Conservation (phyloP, 2,888 invertebrate species). For the Harpalus rubripes region DNA sequence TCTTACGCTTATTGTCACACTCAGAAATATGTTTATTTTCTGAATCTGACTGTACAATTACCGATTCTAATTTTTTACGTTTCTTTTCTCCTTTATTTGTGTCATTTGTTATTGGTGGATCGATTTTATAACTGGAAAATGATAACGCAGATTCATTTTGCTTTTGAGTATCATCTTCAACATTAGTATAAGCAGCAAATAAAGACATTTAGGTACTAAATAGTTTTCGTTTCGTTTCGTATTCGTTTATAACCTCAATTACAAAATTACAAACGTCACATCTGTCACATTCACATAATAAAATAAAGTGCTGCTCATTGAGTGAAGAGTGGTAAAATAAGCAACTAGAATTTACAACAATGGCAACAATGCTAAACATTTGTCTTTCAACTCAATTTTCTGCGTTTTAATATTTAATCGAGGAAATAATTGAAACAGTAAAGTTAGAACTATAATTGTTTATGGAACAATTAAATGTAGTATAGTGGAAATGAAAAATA, state of each 20-base stretch:
- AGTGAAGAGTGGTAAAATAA: background rate
- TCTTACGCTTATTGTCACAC: slow-evolving; percentile 64
- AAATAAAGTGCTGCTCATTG: background rate
- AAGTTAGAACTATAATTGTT: background rate
- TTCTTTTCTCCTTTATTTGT: slow-evolving; percentile 57
- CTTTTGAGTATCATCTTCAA: slow-evolving; percentile 64
- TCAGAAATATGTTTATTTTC: slow-evolving; percentile 43
- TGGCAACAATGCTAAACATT: background rate
- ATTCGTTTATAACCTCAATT: slow-evolving; percentile 32
- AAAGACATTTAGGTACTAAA: slow-evolving; percentile 75
- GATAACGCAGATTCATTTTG: slow-evolving; percentile 66
- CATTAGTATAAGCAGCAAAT: slow-evolving; percentile 77
- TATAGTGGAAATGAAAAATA: background rate
- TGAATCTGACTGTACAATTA: background rate
- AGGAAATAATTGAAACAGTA: no score
- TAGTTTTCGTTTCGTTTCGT: slow-evolving; percentile 15
- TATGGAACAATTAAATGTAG: background rate
- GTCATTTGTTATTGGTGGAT: slow-evolving; percentile 68
- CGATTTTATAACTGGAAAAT: slow-evolving; percentile 77
- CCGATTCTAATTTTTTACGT: slow-evolving; percentile 2
- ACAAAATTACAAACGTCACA: no score
- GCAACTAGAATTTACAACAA: background rate
- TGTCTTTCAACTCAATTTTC: background rate
- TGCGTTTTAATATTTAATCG: background rate
- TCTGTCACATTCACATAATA: no score